These are phyloP conservation scores for Antigone vipio DNA, from an alignment of 2,113 vertebrate genomes.

Conservation along the genomic window DNA sequence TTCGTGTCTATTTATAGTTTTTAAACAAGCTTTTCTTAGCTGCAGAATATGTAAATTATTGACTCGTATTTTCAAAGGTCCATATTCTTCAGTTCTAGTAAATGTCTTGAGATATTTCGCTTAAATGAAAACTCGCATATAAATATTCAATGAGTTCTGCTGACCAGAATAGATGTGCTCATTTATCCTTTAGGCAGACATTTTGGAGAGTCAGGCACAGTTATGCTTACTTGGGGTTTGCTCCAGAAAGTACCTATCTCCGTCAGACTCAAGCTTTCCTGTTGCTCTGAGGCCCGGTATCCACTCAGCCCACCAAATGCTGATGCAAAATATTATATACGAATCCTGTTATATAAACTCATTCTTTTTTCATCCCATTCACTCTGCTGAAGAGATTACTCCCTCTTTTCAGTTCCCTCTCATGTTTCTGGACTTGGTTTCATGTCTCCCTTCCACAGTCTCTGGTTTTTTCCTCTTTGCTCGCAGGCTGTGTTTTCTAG, in stretches of 20 bases:
- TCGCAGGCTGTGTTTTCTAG: background rate
- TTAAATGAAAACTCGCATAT: constrained; percentile 71
- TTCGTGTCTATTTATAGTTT: constrained; percentile 29
- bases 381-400: background rate
- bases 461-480: background rate
- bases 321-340: background rate
- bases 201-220: constrained; percentile 53
- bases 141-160: constrained; percentile 75
- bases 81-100: constrained; percentile 57
- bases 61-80: constrained; percentile 57
- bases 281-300: constrained; percentile 44
- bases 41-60: constrained; percentile 40
- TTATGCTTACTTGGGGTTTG: constrained; percentile 51
- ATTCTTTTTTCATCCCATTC: background rate
- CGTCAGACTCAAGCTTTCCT: background rate
- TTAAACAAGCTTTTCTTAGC: background rate
- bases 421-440: background rate
- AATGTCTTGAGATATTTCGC: constrained; percentile 70
- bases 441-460: background rate
- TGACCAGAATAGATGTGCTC: constrained; percentile 77
- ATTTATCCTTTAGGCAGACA: constrained; percentile 68
- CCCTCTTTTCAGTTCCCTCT: background rate
- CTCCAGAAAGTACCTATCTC: constrained; percentile 52
- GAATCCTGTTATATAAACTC: background rate
- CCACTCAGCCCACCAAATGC: constrained; percentile 4